A percentile compares a stretch with the other conserved stretches of the same genome.
Evolutionary conservation across 2,797 vertebrate species (phyloP).

Genomic region (Hoplostethus atlanticus): DNA sequence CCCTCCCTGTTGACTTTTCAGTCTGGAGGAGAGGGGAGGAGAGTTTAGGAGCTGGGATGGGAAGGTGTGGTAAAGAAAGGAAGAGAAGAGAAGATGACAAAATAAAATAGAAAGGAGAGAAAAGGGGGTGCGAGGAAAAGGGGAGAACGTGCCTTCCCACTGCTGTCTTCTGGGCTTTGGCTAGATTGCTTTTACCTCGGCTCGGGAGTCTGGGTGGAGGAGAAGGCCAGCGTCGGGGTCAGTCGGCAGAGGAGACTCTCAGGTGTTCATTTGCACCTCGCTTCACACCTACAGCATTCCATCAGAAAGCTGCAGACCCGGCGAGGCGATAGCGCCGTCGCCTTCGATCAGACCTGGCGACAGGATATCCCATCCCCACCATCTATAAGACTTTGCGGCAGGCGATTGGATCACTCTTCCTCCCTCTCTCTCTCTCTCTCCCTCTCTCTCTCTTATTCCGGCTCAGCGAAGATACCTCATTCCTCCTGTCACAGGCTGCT

Average conservation of each 20-base stretch:
- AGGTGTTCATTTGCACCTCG: slow-evolving; percentile 64
- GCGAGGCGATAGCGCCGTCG: slow-evolving; percentile 47
- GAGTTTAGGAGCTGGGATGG: slow-evolving; percentile 20
- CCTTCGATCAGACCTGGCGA: slow-evolving; percentile 48
- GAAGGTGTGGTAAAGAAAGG: slow-evolving; percentile 30
- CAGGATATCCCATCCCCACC: slow-evolving; percentile 42
- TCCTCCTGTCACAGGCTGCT: slow-evolving; percentile 56
- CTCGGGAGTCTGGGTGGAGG: slow-evolving; percentile 29
- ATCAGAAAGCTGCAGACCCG: slow-evolving; percentile 50
- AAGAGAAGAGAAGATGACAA: slow-evolving; percentile 29
- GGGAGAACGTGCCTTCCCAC: slow-evolving; percentile 36
- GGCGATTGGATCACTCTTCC: slow-evolving; percentile 39
- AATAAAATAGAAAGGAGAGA: slow-evolving; percentile 24
- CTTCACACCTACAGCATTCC: slow-evolving; percentile 65
- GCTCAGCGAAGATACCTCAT: slow-evolving; percentile 50
- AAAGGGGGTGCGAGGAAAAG: slow-evolving; percentile 41
- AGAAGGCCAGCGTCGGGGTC: slow-evolving; percentile 19
- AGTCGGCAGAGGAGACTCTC: slow-evolving; percentile 36
- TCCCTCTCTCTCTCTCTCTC: not conserved
- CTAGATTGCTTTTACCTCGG: slow-evolving; percentile 62
- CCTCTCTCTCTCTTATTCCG: slow-evolving; percentile 12
- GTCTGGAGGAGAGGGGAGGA: not conserved
- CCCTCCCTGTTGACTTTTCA: slow-evolving; percentile 33
- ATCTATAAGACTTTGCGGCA: slow-evolving; percentile 44
- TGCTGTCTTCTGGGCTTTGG: slow-evolving; percentile 56